phyloP scores from a whole-genome alignment of 2,888 invertebrate species.

The Andrena flavipes region DNA sequence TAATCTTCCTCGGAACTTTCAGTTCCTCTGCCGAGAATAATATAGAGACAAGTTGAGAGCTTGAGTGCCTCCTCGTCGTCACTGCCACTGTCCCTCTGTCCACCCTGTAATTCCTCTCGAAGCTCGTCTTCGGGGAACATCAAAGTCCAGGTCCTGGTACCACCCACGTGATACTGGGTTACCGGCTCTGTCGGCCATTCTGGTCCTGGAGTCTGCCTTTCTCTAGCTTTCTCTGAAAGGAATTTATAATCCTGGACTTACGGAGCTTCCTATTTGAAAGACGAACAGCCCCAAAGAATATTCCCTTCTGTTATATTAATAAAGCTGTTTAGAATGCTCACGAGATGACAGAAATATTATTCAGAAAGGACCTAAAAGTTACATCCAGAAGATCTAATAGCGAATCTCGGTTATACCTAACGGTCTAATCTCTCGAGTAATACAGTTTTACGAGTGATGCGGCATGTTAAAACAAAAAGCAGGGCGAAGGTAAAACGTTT shows the following conservation, averaged over 20 bases:
- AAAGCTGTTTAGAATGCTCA: no score
- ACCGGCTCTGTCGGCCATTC: slow-evolving; percentile 74
- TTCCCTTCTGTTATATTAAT: no score
- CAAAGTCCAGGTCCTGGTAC: slow-evolving; percentile 71
- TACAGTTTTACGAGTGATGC: no score
- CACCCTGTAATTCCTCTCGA: slow-evolving; percentile 5
- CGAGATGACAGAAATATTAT: no score
- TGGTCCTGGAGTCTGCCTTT: slow-evolving; percentile 51
- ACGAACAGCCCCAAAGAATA: no score
- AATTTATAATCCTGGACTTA: not conserved
- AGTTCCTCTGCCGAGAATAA: slow-evolving; percentile 15
- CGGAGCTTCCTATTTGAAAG: no score
- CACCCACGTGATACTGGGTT: slow-evolving; percentile 71
- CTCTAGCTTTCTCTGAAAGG: slow-evolving; percentile 1
- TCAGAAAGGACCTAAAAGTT: no score
- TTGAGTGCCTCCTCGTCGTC: not conserved
- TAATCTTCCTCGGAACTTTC: not conserved
- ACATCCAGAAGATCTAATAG: no score
- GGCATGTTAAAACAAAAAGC: no score
- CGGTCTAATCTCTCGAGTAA: no score
- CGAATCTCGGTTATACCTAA: no score
- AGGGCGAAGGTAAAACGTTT: not conserved
- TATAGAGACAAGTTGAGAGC: slow-evolving; percentile 52
- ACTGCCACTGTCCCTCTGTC: not conserved
- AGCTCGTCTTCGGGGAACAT: slow-evolving; percentile 44